Evolutionary conservation across 2,113 vertebrate genomes (phyloP).

Genomic region (Orycteropus afer): DNA sequence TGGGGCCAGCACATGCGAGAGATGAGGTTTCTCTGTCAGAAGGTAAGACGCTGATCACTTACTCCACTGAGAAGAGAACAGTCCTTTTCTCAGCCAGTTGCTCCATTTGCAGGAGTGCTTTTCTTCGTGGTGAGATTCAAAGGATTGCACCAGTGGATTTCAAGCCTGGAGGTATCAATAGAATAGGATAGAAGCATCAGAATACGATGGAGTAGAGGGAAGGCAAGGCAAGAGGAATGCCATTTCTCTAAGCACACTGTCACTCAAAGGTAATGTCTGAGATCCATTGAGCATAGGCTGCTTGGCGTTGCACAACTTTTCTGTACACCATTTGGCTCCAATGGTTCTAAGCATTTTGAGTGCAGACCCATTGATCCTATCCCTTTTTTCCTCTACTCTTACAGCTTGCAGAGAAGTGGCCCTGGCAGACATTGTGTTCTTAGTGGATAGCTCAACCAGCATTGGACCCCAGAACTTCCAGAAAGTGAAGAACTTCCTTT

Average conservation of each 20-base stretch:
- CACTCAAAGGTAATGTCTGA: background rate
- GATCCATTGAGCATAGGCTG: background rate
- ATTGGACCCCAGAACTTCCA: slow-evolving; percentile 84
- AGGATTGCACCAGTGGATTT: background rate
- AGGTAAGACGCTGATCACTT: background rate
- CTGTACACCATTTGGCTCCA: background rate
- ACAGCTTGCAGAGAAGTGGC: slow-evolving; percentile 87
- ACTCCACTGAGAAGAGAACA: background rate
- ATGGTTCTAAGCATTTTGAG: background rate
- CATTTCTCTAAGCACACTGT: background rate
- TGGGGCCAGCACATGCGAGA: background rate
- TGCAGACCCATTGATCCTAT: background rate
- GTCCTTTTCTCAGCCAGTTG: background rate
- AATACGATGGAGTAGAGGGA: background rate
- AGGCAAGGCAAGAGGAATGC: background rate
- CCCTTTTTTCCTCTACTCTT: background rate
- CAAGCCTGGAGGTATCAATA: background rate
- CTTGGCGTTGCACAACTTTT: background rate
- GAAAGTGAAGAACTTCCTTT: slow-evolving; percentile 86
- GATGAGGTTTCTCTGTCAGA: background rate
- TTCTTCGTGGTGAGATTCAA: background rate
- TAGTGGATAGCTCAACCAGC: slow-evolving; percentile 89
- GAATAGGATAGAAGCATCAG: background rate
- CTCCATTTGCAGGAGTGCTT: background rate
- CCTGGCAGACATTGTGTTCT: slow-evolving; percentile 89